Evolutionary conservation across 2,797 vertebrate species (phyloP).

Genomic region (Acanthurus leucopareius): DNA sequence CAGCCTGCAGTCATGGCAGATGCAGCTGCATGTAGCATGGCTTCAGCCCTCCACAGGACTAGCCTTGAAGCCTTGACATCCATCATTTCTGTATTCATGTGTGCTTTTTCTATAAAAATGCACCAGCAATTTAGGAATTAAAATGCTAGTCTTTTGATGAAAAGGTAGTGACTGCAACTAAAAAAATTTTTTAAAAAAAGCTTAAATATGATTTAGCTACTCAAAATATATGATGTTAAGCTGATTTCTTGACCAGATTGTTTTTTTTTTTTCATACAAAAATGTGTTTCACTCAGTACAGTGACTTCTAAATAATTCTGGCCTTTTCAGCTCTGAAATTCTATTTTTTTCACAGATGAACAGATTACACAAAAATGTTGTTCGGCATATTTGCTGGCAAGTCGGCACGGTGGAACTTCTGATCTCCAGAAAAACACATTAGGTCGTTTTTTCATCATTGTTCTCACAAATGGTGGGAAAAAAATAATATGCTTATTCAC

Average conservation of each 20-base stretch:
- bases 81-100: neutral
- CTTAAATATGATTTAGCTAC: too few relatives aligned
- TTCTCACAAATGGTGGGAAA: neutral
- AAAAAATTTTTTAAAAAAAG: too few relatives aligned
- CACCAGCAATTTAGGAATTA: too few relatives aligned
- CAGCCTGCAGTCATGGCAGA: conserved; percentile 39
- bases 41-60: conserved; percentile 13
- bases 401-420: conserved; percentile 11
- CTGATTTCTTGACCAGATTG: too few relatives aligned
- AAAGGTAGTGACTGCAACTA: too few relatives aligned
- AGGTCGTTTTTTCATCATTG: neutral
- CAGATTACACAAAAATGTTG: conserved; percentile 30
- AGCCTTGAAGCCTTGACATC: neutral
- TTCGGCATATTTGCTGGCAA: conserved; percentile 18
- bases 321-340: conserved; percentile 35
- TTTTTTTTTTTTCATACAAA: neutral
- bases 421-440: conserved; percentile 26
- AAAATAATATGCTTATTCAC: neutral
- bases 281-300: neutral
- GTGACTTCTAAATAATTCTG: conserved; percentile 10
- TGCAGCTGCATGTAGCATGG: conserved; percentile 15
- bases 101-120: conserved; percentile 3
- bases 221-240: too few relatives aligned
- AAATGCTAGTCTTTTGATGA: too few relatives aligned
- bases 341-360: conserved; percentile 14